Conservation (phyloP, 2,113 vertebrate genomes). For the Polyodon spathula region DNA sequence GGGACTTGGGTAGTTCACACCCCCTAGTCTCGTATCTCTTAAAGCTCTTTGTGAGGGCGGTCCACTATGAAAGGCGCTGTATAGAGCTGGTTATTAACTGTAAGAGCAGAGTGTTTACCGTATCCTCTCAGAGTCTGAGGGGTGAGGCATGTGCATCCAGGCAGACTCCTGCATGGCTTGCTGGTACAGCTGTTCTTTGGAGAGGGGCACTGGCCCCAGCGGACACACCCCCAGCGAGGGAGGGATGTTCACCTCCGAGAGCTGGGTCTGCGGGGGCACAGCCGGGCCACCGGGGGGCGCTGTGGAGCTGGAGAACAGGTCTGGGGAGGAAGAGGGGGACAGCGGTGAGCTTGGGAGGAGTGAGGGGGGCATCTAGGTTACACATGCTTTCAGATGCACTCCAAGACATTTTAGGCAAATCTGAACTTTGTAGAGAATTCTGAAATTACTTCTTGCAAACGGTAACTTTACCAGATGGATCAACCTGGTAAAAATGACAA, state of each 20-base stretch:
- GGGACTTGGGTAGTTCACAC: no score
- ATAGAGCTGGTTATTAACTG: no score
- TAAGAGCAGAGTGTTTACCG: constrained; percentile 65
- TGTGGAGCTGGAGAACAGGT: constrained; percentile 67
- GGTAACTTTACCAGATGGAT: no score
- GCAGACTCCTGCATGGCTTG: constrained; percentile 87
- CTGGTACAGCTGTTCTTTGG: constrained; percentile 89
- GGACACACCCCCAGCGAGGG: constrained; percentile 82
- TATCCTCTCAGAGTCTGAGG: constrained; percentile 83
- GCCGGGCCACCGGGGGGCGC: constrained; percentile 56
- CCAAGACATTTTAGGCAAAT: no score
- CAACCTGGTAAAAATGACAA: no score
- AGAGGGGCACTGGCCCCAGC: constrained; percentile 75
- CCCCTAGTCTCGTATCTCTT: no score
- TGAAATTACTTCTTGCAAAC: no score
- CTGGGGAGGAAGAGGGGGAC: constrained; percentile 20
- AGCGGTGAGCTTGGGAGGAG: not conserved
- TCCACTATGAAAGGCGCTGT: no score
- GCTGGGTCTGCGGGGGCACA: constrained; percentile 57
- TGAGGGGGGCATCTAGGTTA: not conserved
- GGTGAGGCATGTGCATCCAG: constrained; percentile 90
- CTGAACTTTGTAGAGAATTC: no score
- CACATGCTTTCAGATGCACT: no score
- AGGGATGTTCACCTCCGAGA: constrained; percentile 82
- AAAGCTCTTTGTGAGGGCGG: no score